These are phyloP conservation scores for Coluber constrictor DNA, from an alignment of 2,797 vertebrate species.

Conservation along the genomic window DNA sequence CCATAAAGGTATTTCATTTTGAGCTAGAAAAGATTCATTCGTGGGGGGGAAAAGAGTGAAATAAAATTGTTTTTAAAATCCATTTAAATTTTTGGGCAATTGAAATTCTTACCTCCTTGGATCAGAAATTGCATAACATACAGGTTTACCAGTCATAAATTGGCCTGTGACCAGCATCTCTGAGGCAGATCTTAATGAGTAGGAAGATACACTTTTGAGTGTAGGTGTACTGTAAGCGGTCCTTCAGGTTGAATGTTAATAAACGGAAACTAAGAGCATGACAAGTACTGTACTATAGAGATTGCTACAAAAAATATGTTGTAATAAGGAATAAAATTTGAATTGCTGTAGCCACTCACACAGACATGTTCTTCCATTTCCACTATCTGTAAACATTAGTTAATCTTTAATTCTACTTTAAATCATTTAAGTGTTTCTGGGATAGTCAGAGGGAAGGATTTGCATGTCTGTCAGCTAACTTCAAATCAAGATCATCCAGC, in stretches of 20 bases:
- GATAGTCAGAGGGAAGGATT: not conserved
- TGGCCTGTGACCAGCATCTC: not conserved
- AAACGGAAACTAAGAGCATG: not conserved
- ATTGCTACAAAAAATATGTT: not conserved
- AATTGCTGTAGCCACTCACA: not conserved
- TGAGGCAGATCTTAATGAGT: not conserved
- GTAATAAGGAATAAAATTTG: not conserved
- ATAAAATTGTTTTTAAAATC: not conserved
- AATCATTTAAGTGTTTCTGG: not conserved
- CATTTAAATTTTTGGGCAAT: not conserved
- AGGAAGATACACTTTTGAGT: not conserved
- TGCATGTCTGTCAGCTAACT: not conserved
- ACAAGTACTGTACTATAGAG: not conserved
- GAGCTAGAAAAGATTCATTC: not conserved
- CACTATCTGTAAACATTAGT: not conserved
- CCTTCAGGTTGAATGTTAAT: not conserved
- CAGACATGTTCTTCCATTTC: not conserved
- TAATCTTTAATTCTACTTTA: not conserved
- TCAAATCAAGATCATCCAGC: not conserved
- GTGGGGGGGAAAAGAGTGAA: not conserved
- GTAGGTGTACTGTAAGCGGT: not conserved
- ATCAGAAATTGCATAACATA: not conserved
- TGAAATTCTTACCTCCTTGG: not conserved
- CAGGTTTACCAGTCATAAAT: not conserved
- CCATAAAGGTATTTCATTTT: not conserved